phyloP scores from a whole-genome alignment of 2,113 vertebrate species.

The Caracal caracal region DNA sequence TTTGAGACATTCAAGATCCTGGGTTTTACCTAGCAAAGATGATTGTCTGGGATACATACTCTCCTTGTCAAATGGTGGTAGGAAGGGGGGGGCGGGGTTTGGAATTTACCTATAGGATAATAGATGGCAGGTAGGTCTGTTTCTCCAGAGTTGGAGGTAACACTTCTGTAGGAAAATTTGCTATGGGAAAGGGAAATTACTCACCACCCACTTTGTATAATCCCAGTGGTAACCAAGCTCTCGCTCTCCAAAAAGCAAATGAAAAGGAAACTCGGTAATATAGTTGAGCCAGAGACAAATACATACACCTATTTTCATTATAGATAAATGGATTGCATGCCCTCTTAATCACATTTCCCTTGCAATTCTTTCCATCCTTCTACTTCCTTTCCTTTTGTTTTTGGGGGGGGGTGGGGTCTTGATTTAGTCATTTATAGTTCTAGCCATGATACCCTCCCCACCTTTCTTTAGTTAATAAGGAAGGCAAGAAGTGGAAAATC shows the following conservation, averaged over 20 bases:
- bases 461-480: conserved; percentile 11
- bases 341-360: background rate
- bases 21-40: background rate
- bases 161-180: background rate
- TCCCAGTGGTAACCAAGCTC: background rate
- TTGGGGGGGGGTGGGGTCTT: background rate
- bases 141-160: background rate
- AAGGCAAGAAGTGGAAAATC: conserved; percentile 5
- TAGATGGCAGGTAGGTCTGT: background rate
- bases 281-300: conserved; percentile 11
- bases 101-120: background rate
- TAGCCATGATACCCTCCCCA: background rate
- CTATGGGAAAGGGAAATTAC: background rate
- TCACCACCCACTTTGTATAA: background rate
- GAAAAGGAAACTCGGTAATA: conserved; percentile 24
- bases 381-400: background rate
- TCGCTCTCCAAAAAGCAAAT: conserved; percentile 29
- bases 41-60: background rate
- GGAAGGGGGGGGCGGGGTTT: background rate
- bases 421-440: background rate
- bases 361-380: background rate
- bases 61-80: background rate
- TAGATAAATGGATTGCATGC: background rate
- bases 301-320: background rate
- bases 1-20: background rate